Base-by-base conservation (phyloP, 2,888 invertebrate species). In the Ectemnius cavifrons region DNA sequence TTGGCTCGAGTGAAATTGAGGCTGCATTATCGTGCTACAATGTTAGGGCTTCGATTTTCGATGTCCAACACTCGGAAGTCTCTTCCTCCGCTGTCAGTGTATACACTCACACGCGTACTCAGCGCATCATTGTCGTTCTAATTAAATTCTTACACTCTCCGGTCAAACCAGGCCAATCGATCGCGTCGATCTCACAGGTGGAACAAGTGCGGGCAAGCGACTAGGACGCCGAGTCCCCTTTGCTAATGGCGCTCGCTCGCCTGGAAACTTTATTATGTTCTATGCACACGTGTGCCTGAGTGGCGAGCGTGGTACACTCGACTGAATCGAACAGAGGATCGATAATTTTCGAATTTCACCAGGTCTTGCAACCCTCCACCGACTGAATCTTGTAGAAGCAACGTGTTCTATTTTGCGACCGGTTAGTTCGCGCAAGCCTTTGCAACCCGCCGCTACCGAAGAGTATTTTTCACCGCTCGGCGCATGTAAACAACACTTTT, bases 101-200 rank as follows among this genome's bases (percentile, higher is more conserved):
- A 37, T 23, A 23, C 23, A 23, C 23, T 23, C 8, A 37, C 37
- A 37, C 37, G 2, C 8, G 37, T 6, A 6, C 37, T 11, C 61
- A 64, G 69, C 67, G 49, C 67, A 76, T 69, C 71, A 70, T 73
- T 76, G 77, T 63, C 61, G 72, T 74, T 76, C 71, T 76, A 81
- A 81, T 71, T 76, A 81, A 77, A 81, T 81, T 81, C 68, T 74
- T 71, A 81, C 65, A 71, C 74, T 69, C 67, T 52, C 76, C 67
- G 67, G 60, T 76, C 79, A 59, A 81, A 81, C 77, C 77, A 79
- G 81, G 82, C 68, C 81, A 79, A 81, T 81, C 81, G 81, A 81
- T 81, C 79, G 79, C 37, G 67, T 81, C 81, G 81, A 81, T 81
- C 79, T 77, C 37, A 65, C 47, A 74, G 64, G 69, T 81, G 68